phyloP scores from a whole-genome alignment of 2,797 vertebrate genomes.

The Acanthurus leucopareius region DNA sequence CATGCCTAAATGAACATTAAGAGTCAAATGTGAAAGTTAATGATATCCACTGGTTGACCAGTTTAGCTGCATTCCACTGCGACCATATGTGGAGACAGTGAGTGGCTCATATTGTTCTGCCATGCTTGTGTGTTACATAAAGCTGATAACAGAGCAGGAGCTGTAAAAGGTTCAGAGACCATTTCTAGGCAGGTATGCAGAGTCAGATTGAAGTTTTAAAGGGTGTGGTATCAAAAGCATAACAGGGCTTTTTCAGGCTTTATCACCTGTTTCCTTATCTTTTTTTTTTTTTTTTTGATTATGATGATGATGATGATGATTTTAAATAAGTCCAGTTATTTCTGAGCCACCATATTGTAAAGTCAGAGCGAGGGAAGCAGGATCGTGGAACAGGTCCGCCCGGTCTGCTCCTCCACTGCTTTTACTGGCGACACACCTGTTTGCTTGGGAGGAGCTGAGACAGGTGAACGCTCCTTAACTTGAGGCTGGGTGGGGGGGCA shows the following conservation, averaged over 20 bases:
- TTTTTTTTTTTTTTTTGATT: background rate
- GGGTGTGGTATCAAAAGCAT: background rate
- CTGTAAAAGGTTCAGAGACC: background rate
- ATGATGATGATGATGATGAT: too few relatives aligned
- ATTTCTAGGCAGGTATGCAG: background rate
- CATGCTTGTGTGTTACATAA: background rate
- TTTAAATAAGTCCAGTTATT: too few relatives aligned
- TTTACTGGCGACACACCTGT: constrained; percentile 75
- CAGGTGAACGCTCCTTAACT: constrained; percentile 76
- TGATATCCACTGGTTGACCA: background rate
- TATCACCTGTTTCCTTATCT: background rate
- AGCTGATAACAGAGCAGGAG: constrained; percentile 9
- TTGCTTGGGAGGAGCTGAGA: constrained; percentile 75
- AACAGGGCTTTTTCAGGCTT: background rate
- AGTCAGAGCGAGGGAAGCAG: background rate
- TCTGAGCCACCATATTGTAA: background rate
- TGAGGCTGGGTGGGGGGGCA: constrained; percentile 8
- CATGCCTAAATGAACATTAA: background rate
- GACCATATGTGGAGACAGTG: background rate
- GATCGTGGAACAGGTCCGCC: constrained; percentile 80
- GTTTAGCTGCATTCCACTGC: constrained; percentile 51
- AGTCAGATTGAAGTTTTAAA: background rate
- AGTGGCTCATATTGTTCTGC: background rate
- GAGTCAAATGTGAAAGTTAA: background rate
- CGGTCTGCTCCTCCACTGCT: constrained; percentile 64